Conservation (phyloP, 2,888 invertebrate genomes). For the Cataglyphis livida region DNA sequence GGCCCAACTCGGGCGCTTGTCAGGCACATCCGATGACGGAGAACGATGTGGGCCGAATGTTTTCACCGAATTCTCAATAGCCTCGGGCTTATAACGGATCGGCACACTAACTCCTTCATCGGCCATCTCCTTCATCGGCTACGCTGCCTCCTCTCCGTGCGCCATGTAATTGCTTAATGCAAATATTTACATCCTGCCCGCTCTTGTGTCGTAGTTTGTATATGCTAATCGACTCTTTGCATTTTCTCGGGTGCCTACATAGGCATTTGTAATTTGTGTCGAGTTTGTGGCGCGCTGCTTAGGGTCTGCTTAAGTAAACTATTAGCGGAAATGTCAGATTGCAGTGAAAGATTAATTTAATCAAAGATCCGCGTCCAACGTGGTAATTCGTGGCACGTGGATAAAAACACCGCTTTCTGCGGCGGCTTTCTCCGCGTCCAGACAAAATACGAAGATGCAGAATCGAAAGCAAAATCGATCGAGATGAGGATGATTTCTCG, state of each 20-base stretch:
- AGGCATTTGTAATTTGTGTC: not conserved
- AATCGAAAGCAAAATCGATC: constrained; percentile 65
- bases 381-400: constrained; percentile 21
- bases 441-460: constrained; percentile 16
- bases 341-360: constrained; percentile 22
- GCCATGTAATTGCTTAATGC: constrained; percentile 64
- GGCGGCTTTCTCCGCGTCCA: constrained; percentile 59
- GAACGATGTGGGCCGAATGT: constrained; percentile 77
- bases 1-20: constrained; percentile 34
- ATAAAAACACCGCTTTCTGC: constrained; percentile 45
- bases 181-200: constrained; percentile 61
- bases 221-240: constrained; percentile 54
- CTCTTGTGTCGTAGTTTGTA: constrained; percentile 30
- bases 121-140: constrained; percentile 54
- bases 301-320: not conserved
- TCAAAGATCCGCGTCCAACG: constrained; percentile 25
- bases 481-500: constrained; percentile 53
- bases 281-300: not conserved
- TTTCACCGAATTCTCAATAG: constrained; percentile 82
- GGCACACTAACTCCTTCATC: constrained; percentile 80
- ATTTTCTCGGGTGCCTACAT: constrained; percentile 10
- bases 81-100: constrained; percentile 84
- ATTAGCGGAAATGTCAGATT: constrained; percentile 11
- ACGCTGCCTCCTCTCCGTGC: constrained; percentile 43
- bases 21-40: constrained; percentile 47